Percentiles rank a stretch among this genome's conserved stretches.
Conservation (phyloP, 2,113 vertebrate species). For the Tor tambroides region DNA sequence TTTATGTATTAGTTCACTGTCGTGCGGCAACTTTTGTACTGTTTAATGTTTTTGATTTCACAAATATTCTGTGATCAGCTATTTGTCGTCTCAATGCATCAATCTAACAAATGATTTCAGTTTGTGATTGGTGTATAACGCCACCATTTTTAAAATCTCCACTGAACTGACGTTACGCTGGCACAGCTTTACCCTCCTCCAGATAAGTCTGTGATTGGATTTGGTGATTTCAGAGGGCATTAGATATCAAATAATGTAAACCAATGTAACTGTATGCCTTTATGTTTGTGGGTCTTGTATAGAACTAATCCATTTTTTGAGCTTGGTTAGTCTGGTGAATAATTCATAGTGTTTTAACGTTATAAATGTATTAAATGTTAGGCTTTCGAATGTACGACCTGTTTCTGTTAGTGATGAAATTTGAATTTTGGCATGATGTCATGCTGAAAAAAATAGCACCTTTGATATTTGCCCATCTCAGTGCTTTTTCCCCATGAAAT, state of each 20-base stretch:
- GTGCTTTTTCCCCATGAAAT: slow-evolving; percentile 33
- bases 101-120: not conserved
- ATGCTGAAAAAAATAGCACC: slow-evolving; percentile 49
- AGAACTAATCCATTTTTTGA: slow-evolving; percentile 23
- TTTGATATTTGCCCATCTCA: slow-evolving; percentile 45
- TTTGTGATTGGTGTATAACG: not conserved
- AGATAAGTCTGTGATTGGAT: slow-evolving; percentile 11
- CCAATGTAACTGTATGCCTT: slow-evolving; percentile 25
- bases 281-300: slow-evolving; percentile 21
- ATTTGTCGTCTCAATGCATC: not conserved
- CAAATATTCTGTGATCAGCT: slow-evolving; percentile 6
- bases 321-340: not conserved
- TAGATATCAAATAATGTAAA: slow-evolving; percentile 38
- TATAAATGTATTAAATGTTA: slow-evolving; percentile 24
- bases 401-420: slow-evolving; percentile 33
- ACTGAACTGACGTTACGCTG: not conserved
- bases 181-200: slow-evolving; percentile 15
- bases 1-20: slow-evolving; percentile 26
- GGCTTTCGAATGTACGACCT: slow-evolving; percentile 53
- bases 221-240: slow-evolving; percentile 47
- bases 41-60: slow-evolving; percentile 36
- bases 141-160: not conserved
- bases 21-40: slow-evolving; percentile 34
- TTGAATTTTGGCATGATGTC: slow-evolving; percentile 35
- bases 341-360: slow-evolving; percentile 23